Base-by-base conservation (phyloP, 2,888 invertebrate genomes). In the Drosophila greeni region DNA sequence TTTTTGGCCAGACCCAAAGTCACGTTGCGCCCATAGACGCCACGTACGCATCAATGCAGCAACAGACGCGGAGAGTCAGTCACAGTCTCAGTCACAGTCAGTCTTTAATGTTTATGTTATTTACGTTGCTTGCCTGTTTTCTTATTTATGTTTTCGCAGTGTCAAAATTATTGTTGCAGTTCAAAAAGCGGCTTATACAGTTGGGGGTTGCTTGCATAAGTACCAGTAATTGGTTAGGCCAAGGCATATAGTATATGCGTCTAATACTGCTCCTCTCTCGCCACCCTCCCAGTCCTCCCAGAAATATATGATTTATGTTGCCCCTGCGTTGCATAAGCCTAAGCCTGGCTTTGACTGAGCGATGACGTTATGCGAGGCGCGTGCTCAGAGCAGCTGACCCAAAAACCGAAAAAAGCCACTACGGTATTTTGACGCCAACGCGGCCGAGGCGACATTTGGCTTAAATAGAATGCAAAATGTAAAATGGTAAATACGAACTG, bases 391-490 rank as follows among this genome's bases (percentile, higher is more conserved):
- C 59, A 56, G 40, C 52, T 77, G 78, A 78, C 78, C 78, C 65
- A 83, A 81, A 78, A 82, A 42, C 55, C 42, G 33, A 61, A 56
- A 43, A 64, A 64, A 68, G 62, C 54, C 48, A 70, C 74, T 79
- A 73, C 76, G 80, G 74, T 79, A 59, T 72, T 74, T 64, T 76
- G 75, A 78, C 81, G 81, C 81, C 81, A 77, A 76, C 77, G 76
- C 76, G 34, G 67, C 37, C 60, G 70, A 39, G 58, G 71, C 62
- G 58, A 58, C 65, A 58, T 57, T 66, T 67, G 60, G 70, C 61
- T 53, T 37, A 69, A 60, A 59, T 65, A 65, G 66, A 67, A 66
- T 65, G 64, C 43, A 52, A 62, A 66, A 49, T 66, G 43, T 56
- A 43, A 66, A 56, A 49, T 26, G 37, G 36, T 36, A 24, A 42